Base-by-base conservation (phyloP, 1,140 invertebrate genomes). In the Musca vetustissima region DNA sequence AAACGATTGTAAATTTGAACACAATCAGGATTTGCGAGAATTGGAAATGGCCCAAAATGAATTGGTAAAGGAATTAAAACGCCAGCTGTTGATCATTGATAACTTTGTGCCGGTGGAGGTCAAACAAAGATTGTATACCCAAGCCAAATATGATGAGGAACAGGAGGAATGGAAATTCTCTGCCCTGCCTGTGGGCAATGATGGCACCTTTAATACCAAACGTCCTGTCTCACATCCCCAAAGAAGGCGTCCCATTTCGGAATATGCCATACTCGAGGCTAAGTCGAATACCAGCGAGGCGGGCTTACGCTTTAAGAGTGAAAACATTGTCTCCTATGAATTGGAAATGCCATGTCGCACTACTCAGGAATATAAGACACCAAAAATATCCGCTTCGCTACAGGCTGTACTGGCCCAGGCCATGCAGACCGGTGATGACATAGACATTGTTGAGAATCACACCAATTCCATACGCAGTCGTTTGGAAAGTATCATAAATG, bases 21-120 rank as follows among this genome's bases (percentile, higher is more conserved):
- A 93, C 75, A 90, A 90, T 65, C 86, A 88, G 57, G 92, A 96
- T 74, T 84, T 93, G 67, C 86, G 92, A 69, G 92, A 95, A 66
- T 78, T 95, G 22, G 92, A 95, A 78, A 87, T 90, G 78, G 91
- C 91, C 1, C 91, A 94, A 74, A 89, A 91, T 77, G 90, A 93
- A 73, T 86, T 96, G 32, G 91, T 90, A 1, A 89, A 91, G 80
- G 85, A 93, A 74, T 82, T 95, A 55, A 92, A 94, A 73, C 85
- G 93, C n/a, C 89, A 91, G 69, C 89, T 93, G 76, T 85, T 98
- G 11, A 93, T 98, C 50, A 96, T 98, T 68, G 96, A 98, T 76
- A 98, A 98, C 83, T 99, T 99, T 83, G 95, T 99, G 76, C 96
- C 97, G 13, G 86, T 89, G 3, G 94, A 96, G 75, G 94, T 98